Evolutionary conservation across 2,797 vertebrate species (phyloP).

Genomic region (Gymnodraco acuticeps): DNA sequence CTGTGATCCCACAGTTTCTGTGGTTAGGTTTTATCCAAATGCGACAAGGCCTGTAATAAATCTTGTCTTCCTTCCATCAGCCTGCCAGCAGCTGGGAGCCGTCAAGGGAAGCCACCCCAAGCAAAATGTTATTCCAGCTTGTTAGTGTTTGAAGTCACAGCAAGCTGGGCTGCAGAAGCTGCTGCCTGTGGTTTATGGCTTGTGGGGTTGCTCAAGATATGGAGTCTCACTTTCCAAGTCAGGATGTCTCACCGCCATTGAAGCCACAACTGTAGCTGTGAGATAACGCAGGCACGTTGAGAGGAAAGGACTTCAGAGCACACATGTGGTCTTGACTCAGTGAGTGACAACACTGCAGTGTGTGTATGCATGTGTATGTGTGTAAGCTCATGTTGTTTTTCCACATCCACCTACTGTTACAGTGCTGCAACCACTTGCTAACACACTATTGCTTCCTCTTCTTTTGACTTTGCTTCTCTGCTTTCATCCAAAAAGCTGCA

Average conservation of each 20-base stretch:
- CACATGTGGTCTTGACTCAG: slow-evolving; percentile 79
- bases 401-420: slow-evolving; percentile 72
- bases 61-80: slow-evolving; percentile 83
- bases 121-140: slow-evolving; percentile 90
- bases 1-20: slow-evolving; percentile 76
- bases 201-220: slow-evolving; percentile 84
- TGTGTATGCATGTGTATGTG: slow-evolving; percentile 33
- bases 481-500: slow-evolving; percentile 63
- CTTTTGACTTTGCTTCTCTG: slow-evolving; percentile 54
- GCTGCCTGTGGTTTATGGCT: slow-evolving; percentile 86
- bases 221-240: slow-evolving; percentile 86
- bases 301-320: slow-evolving; percentile 80
- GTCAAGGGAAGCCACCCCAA: slow-evolving; percentile 86
- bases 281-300: slow-evolving; percentile 81
- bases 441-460: slow-evolving; percentile 74
- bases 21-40: slow-evolving; percentile 82
- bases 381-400: slow-evolving; percentile 65
- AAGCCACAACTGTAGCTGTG: slow-evolving; percentile 86
- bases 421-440: slow-evolving; percentile 65
- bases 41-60: slow-evolving; percentile 84
- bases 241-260: slow-evolving; percentile 86
- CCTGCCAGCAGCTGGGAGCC: slow-evolving; percentile 84
- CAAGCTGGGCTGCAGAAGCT: slow-evolving; percentile 81
- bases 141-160: slow-evolving; percentile 87
- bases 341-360: slow-evolving; percentile 72